phyloP scores from a whole-genome alignment of 2,888 invertebrate species.

The Nomada fucata region DNA sequence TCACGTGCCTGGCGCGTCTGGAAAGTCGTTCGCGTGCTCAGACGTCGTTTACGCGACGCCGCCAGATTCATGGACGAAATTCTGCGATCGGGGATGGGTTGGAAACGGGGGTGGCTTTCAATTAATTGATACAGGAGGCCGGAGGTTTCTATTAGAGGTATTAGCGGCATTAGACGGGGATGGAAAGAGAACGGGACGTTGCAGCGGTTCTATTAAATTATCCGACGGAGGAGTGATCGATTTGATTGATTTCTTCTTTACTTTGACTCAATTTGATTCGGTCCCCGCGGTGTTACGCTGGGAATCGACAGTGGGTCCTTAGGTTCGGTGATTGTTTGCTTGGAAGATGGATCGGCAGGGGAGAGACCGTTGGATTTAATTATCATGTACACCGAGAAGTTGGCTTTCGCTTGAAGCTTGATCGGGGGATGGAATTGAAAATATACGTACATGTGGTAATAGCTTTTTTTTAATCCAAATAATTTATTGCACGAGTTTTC shows the following conservation, averaged over 20 bases:
- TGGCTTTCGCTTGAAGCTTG: too few relatives aligned
- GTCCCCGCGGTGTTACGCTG: too few relatives aligned
- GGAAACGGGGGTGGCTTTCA: neutral
- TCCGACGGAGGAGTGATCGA: neutral
- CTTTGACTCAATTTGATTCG: neutral
- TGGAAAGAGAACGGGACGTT: too few relatives aligned
- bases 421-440: too few relatives aligned
- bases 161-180: neutral
- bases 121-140: constrained; percentile 45
- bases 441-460: too few relatives aligned
- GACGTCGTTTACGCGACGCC: constrained; percentile 47
- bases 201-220: constrained; percentile 14
- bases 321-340: too few relatives aligned
- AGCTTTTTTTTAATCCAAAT: too few relatives aligned
- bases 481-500: too few relatives aligned
- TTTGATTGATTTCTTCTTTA: neutral
- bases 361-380: too few relatives aligned
- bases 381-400: too few relatives aligned
- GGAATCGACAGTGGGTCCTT: too few relatives aligned
- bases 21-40: constrained; percentile 61
- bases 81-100: constrained; percentile 20
- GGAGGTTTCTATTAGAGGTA: constrained; percentile 33
- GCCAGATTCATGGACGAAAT: constrained; percentile 45
- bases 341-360: too few relatives aligned
- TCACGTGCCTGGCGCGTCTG: constrained; percentile 69